Evolutionary conservation across 2,888 invertebrate species (phyloP), one percentile per base, ranked within the genome.

Genomic region (Glyphotaelius pellucidus): DNA sequence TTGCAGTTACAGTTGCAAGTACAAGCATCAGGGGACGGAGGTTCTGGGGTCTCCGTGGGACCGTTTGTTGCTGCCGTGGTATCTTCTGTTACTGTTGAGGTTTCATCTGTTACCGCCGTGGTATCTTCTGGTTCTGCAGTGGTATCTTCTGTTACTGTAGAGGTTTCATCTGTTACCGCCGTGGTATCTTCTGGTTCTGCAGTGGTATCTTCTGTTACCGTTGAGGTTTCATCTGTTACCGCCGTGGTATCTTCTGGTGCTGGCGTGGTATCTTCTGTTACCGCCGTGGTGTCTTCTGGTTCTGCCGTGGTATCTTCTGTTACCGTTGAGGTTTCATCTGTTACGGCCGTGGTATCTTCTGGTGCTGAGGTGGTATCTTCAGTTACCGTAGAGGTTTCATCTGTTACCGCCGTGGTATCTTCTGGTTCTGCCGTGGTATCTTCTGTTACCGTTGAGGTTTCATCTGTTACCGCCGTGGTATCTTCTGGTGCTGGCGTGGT

Each of bases 1-100:
- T 83, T 83, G 19, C 83, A 83, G 83, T 83, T 83, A 83, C 83
- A 83, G 19, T 83, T 35, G n/a, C 83, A 83, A 83, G 19, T 83
- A n/a, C 83, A 83, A 38, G 83, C 7, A 31, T 35, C 32, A 15
- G 35, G 35, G 32, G n/a, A 9, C 14, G 83, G 35, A 25, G 83
- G 31, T 35, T 83, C 35, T 3, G 83, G 35, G 19, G 83, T 35
- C 15, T 9, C 35, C 32, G 83, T 83, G 14, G 83, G 32, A 35
- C 35, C 83, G n/a, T 35, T 11, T 83, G 83, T 83, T 25, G 12
- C 32, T 35, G 83, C 14, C 25, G 83, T 83, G 2, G 83, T 19
- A 4, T 83, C 83, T 35, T 32, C 31, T 25, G 83, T 30, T 83
- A 83, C 32, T 15, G 81, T 14, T 11, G 32, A 31, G 31, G 81